Percentiles rank a stretch among this genome's conserved stretches.
Evolutionary conservation across 2,113 vertebrate species (phyloP).

Genomic region (Acanthochromis polyacanthus): DNA sequence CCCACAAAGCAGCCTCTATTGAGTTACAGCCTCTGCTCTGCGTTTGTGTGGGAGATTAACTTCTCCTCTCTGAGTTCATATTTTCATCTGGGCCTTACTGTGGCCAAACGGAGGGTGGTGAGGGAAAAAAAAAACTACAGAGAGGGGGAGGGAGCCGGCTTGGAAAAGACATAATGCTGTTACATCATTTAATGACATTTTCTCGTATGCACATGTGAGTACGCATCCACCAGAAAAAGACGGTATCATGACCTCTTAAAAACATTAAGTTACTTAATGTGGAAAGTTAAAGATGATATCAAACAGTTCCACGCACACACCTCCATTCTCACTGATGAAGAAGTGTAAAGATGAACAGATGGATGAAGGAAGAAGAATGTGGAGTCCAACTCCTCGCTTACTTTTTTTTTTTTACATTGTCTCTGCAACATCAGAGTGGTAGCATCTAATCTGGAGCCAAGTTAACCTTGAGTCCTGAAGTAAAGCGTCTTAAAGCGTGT

Average conservation of each 20-base stretch:
- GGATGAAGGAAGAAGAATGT: slow-evolving; percentile 38
- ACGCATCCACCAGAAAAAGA: slow-evolving; percentile 9
- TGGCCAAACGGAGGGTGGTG: slow-evolving; percentile 42
- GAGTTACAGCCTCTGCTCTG: slow-evolving; percentile 72
- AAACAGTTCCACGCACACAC: slow-evolving; percentile 34
- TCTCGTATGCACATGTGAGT: slow-evolving; percentile 12
- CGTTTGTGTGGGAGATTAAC: slow-evolving; percentile 76
- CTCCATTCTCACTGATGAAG: slow-evolving; percentile 25
- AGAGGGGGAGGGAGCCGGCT: slow-evolving; percentile 15
- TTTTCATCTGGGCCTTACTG: slow-evolving; percentile 68
- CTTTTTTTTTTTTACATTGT: slow-evolving; percentile 35
- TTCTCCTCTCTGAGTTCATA: slow-evolving; percentile 68
- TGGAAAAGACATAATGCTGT: slow-evolving; percentile 42
- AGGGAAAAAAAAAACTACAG: slow-evolving; percentile 8
- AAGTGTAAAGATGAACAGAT: slow-evolving; percentile 40
- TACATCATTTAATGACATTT: slow-evolving; percentile 53
- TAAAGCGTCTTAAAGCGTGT: background rate
- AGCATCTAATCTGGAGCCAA: slow-evolving; percentile 14
- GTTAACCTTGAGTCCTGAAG: background rate
- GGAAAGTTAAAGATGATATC: slow-evolving; percentile 17
- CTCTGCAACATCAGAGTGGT: slow-evolving; percentile 16
- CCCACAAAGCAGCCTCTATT: slow-evolving; percentile 73
- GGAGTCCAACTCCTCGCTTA: slow-evolving; percentile 7
- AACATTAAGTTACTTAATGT: slow-evolving; percentile 14
- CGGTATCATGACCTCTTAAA: slow-evolving; percentile 3